These are phyloP conservation scores for Epistrophella euchroma DNA, from an alignment of 2,888 invertebrate species.

Conservation along the genomic window DNA sequence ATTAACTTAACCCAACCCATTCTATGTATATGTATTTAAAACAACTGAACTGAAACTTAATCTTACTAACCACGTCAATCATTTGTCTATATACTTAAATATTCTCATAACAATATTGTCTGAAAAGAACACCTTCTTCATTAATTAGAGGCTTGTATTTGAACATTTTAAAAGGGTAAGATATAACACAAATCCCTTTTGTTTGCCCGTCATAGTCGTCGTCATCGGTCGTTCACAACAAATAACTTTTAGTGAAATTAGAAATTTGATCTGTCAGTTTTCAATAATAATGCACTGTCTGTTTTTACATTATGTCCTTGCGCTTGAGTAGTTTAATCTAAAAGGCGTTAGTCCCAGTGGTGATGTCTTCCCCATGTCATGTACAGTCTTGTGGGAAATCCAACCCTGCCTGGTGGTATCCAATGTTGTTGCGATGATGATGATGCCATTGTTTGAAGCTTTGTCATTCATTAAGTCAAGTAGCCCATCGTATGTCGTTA, in stretches of 20 bases:
- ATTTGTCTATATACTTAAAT: slow-evolving; percentile 8
- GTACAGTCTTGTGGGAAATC: neutral
- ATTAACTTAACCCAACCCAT: neutral
- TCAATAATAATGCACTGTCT: neutral
- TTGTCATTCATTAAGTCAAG: slow-evolving; percentile 73
- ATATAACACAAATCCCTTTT: slow-evolving; percentile 10
- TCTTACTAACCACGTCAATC: slow-evolving; percentile 18
- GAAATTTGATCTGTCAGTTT: slow-evolving; percentile 30
- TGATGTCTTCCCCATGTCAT: neutral
- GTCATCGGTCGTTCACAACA: slow-evolving; percentile 11
- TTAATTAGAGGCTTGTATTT: slow-evolving; percentile 21
- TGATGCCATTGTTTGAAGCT: slow-evolving; percentile 48
- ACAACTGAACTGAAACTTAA: slow-evolving; percentile 7
- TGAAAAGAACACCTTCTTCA: slow-evolving; percentile 24
- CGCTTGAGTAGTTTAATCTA: slow-evolving; percentile 9
- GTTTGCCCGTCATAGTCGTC: neutral
- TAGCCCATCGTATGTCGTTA: slow-evolving; percentile 64
- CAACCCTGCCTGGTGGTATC: neutral
- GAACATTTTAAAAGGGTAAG: neutral
- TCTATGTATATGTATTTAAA: neutral
- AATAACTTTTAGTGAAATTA: slow-evolving; percentile 25
- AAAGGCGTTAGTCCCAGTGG: neutral
- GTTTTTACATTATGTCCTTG: neutral
- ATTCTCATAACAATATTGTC: neutral
- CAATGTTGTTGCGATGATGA: neutral